phyloP scores from a whole-genome alignment of 2,888 invertebrate species.

The Cyaniris semiargus region DNA sequence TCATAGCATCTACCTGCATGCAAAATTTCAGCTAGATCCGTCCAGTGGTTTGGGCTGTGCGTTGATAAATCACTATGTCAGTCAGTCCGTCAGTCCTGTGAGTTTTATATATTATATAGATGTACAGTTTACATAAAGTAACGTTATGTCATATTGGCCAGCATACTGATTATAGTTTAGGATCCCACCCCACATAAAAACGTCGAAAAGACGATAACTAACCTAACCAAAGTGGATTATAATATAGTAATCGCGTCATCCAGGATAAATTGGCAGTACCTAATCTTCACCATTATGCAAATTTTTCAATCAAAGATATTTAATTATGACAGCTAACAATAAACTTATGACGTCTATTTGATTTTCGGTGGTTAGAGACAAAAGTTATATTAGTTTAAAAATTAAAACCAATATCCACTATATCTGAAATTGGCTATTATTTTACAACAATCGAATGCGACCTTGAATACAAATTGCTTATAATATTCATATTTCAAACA shows the following conservation, averaged over 20 bases:
- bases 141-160: background rate
- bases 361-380: background rate
- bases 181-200: background rate
- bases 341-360: background rate
- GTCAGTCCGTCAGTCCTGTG: too few relatives aligned
- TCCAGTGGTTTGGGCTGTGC: too few relatives aligned
- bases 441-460: conserved; percentile 8
- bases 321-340: background rate
- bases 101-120: too few relatives aligned
- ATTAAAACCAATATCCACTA: background rate
- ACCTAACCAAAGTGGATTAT: too few relatives aligned
- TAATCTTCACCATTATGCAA: background rate
- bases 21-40: too few relatives aligned
- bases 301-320: background rate
- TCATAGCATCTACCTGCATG: too few relatives aligned
- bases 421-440: background rate
- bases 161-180: background rate
- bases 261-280: background rate
- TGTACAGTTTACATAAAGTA: background rate
- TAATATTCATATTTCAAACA: conserved; percentile 6
- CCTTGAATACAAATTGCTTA: conserved; percentile 29
- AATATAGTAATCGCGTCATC: background rate
- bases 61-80: too few relatives aligned
- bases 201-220: too few relatives aligned
- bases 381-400: background rate